Conservation (phyloP, 2,113 vertebrate genomes). For the Psophia crepitans region DNA sequence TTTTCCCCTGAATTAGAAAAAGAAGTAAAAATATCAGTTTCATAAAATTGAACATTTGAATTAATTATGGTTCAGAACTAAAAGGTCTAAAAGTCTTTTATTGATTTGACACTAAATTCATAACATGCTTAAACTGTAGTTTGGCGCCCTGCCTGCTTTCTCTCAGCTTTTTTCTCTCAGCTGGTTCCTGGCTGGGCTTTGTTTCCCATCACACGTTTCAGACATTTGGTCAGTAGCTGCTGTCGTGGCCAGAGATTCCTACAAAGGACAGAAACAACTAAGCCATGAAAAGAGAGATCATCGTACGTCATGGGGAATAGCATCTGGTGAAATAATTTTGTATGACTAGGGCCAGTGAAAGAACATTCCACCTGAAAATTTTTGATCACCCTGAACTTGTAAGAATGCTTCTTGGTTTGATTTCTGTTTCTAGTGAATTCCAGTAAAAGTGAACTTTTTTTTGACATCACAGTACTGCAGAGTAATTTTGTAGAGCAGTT, state of each 20-base stretch:
- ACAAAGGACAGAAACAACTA: not conserved
- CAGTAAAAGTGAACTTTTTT: not conserved
- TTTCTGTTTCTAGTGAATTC: not conserved
- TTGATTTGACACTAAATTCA: not conserved
- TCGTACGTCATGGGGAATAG: not conserved
- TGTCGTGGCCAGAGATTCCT: not conserved
- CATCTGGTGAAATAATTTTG: rapidly evolving
- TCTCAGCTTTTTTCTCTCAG: not conserved
- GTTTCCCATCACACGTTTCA: not conserved
- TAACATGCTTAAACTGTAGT: not conserved
- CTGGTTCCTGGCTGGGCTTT: not conserved
- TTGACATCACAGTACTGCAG: not conserved
- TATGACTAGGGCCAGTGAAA: not conserved
- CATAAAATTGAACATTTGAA: not conserved
- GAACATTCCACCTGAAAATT: not conserved
- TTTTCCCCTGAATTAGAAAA: not conserved
- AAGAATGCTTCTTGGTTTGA: not conserved
- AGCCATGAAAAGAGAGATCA: not conserved
- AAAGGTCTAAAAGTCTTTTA: not conserved
- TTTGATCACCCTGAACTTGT: not conserved
- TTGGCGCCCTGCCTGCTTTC: not conserved
- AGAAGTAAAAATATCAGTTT: not conserved
- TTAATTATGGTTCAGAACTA: not conserved
- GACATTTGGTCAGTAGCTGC: not conserved
- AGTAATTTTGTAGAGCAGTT: not conserved